These are phyloP conservation scores for Tor tambroides DNA, from an alignment of 2,113 vertebrate genomes.

Conservation along the genomic window DNA sequence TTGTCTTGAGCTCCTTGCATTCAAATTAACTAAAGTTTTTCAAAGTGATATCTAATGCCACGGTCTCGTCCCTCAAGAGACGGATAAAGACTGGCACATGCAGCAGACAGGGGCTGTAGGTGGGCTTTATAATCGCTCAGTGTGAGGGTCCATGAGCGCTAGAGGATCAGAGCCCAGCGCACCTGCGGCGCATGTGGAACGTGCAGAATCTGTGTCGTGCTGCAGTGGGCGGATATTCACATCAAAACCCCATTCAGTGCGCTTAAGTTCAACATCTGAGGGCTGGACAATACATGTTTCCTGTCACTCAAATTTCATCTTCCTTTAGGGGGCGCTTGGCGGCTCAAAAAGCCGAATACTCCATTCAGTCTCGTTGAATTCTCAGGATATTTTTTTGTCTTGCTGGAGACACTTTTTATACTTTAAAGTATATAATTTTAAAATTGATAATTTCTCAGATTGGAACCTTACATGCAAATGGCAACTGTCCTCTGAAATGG, in stretches of 20 bases:
- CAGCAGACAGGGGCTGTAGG: not conserved
- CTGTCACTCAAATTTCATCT: no score
- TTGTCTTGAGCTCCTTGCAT: not conserved
- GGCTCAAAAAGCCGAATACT: not conserved
- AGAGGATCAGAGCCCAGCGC: not conserved
- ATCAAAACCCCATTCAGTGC: not conserved
- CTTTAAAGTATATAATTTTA: not conserved
- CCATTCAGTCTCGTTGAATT: not conserved
- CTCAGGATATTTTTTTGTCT: not conserved
- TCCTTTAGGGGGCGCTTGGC: not conserved
- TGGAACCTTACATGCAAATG: not conserved
- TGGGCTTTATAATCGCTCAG: not conserved
- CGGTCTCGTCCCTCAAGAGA: not conserved
- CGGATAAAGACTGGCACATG: not conserved
- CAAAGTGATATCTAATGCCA: not conserved
- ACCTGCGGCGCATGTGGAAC: constrained; percentile 61
- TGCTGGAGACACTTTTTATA: not conserved
- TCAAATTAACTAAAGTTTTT: not conserved
- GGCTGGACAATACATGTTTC: not conserved
- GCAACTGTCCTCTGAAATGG: not conserved
- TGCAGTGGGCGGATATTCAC: constrained; percentile 11
- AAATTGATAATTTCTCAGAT: not conserved
- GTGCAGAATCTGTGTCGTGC: constrained; percentile 69
- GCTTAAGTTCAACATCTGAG: not conserved
- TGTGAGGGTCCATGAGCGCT: not conserved